Evolutionary conservation across 2,888 invertebrate genomes (phyloP).

Genomic region (Chrysolina americana): DNA sequence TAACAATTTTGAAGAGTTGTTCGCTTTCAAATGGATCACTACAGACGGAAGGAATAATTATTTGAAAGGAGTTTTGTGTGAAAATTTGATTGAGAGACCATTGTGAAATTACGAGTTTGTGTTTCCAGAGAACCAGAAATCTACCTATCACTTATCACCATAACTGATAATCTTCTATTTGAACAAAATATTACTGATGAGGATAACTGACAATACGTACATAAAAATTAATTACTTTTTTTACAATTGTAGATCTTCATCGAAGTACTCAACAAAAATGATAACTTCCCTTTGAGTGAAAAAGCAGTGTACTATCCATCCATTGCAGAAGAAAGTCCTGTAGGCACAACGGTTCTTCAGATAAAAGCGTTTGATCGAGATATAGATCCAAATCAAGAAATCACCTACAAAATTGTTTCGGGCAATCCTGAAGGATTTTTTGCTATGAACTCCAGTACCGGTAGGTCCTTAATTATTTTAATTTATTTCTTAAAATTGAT

Average conservation of each 20-base stretch:
- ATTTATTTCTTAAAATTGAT: no score
- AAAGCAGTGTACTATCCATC: slow-evolving; percentile 88
- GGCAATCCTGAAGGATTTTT: slow-evolving; percentile 96
- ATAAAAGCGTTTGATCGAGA: slow-evolving; percentile 88
- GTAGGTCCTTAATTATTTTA: slow-evolving; percentile 70
- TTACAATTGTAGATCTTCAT: slow-evolving; percentile 77
- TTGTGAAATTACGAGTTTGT: no score
- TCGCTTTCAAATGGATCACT: no score
- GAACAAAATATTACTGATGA: no score
- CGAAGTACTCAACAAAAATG: slow-evolving; percentile 92
- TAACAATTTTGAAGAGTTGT: no score
- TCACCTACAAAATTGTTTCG: slow-evolving; percentile 87
- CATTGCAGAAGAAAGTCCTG: slow-evolving; percentile 85
- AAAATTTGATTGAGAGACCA: no score
- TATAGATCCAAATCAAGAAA: slow-evolving; percentile 76
- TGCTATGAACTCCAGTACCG: slow-evolving; percentile 86
- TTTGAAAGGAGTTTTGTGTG: no score
- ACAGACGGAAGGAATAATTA: no score
- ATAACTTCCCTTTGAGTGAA: slow-evolving; percentile 92
- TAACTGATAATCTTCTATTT: no score
- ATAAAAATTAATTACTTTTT: slow-evolving; percentile 30
- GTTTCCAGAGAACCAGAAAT: no score
- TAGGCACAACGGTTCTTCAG: slow-evolving; percentile 80
- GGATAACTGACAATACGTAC: no score
- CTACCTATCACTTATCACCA: no score